Percentiles rank a stretch among this genome's conserved stretches.
Evolutionary conservation across 2,797 vertebrate genomes (phyloP).

Genomic region (Sebastes nivosus): DNA sequence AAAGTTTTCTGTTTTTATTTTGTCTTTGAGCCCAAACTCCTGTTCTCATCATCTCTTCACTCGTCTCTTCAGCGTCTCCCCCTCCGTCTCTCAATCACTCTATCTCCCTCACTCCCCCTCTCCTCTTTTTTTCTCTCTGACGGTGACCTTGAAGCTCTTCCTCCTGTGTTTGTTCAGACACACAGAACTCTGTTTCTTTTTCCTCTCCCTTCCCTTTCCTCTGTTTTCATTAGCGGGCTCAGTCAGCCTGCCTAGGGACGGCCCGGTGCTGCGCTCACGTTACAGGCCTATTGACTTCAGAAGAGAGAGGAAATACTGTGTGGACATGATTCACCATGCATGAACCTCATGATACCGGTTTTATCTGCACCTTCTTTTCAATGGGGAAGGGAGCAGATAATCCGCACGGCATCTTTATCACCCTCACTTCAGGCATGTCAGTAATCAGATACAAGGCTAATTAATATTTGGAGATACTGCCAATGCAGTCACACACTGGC

Average conservation of each 20-base stretch:
- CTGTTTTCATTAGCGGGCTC: constrained; percentile 81
- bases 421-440: constrained; percentile 78
- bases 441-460: constrained; percentile 79
- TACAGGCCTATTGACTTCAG: constrained; percentile 82
- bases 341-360: constrained; percentile 79
- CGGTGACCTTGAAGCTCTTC: constrained; percentile 82
- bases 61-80: constrained; percentile 32
- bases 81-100: constrained; percentile 48
- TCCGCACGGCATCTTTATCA: constrained; percentile 69
- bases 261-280: constrained; percentile 78
- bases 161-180: constrained; percentile 75
- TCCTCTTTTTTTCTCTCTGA: constrained; percentile 41
- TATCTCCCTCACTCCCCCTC: constrained; percentile 36
- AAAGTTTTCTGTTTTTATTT: constrained; percentile 44
- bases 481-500: constrained; percentile 44
- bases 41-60: constrained; percentile 55
- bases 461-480: constrained; percentile 79
- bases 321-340: constrained; percentile 82
- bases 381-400: constrained; percentile 71
- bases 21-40: constrained; percentile 41
- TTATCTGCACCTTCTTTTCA: constrained; percentile 78
- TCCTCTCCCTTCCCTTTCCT: constrained; percentile 54
- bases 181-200: constrained; percentile 59
- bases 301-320: constrained; percentile 76
- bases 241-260: constrained; percentile 74